Conservation (phyloP, 2,888 invertebrate species). For the Drosophila mettleri region DNA sequence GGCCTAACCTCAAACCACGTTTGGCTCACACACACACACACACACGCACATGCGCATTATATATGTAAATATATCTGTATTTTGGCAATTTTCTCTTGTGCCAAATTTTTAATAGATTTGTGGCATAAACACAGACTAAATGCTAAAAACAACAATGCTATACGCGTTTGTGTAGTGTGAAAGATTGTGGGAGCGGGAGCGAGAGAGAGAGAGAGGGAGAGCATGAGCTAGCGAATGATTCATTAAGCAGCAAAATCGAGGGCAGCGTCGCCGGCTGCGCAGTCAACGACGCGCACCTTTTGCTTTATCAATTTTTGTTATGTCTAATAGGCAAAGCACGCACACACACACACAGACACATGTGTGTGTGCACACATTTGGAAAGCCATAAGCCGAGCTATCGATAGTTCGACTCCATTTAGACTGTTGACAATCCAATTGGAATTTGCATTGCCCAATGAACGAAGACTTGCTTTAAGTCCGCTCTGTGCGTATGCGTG, state of each 20-base stretch:
- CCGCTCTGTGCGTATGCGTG: slow-evolving; percentile 11
- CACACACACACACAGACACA: slow-evolving; percentile 6
- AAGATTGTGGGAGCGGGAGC: neutral
- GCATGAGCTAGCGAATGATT: slow-evolving; percentile 43
- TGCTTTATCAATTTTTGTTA: slow-evolving; percentile 56
- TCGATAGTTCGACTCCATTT: slow-evolving; percentile 34
- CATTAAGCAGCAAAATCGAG: slow-evolving; percentile 48
- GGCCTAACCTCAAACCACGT: slow-evolving; percentile 64
- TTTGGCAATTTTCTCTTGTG: slow-evolving; percentile 45
- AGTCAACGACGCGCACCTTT: slow-evolving; percentile 50
- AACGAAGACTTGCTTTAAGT: slow-evolving; percentile 38
- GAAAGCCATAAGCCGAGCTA: slow-evolving; percentile 30
- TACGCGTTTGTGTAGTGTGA: slow-evolving; percentile 4
- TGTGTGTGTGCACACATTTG: slow-evolving; percentile 8
- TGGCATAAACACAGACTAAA: slow-evolving; percentile 46
- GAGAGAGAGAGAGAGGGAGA: slow-evolving; percentile 7
- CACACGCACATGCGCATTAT: slow-evolving; percentile 13
- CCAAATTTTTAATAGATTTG: slow-evolving; percentile 40
- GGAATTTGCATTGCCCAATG: slow-evolving; percentile 48
- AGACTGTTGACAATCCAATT: slow-evolving; percentile 47
- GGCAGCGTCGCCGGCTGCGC: slow-evolving; percentile 47
- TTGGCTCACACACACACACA: slow-evolving; percentile 38
- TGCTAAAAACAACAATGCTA: slow-evolving; percentile 20
- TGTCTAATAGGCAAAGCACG: slow-evolving; percentile 25
- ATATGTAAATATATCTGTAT: neutral